These are phyloP conservation scores for Hemicordylus capensis DNA, from an alignment of 2,113 vertebrate genomes.

Conservation along the genomic window DNA sequence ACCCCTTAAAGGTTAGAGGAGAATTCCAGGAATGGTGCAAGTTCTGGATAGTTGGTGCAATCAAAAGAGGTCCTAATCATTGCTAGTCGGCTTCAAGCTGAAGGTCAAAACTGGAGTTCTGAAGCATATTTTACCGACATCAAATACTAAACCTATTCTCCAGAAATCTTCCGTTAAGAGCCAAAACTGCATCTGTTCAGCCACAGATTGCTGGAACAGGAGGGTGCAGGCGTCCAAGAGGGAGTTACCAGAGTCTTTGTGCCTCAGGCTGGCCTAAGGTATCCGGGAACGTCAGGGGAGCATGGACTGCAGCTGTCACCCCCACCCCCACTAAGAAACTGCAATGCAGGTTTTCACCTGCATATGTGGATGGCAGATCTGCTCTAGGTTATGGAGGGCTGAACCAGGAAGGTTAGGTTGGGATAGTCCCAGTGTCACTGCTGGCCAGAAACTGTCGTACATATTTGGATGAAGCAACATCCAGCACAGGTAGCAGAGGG, in stretches of 20 bases:
- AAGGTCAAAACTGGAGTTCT: neutral
- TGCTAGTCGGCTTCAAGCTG: accelerated
- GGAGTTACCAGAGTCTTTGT: neutral
- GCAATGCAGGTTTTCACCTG: neutral
- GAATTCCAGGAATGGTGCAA: accelerated
- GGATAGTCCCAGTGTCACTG: neutral
- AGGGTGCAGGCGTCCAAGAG: conserved; percentile 9
- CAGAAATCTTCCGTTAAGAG: neutral
- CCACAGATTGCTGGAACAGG: neutral
- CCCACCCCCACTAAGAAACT: neutral
- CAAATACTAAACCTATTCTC: neutral
- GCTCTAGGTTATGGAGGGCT: neutral
- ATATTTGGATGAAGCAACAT: neutral
- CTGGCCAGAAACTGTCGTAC: too few species aligned
- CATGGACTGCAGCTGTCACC: neutral
- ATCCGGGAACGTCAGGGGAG: accelerated
- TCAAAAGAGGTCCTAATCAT: neutral
- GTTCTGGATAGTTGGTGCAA: neutral
- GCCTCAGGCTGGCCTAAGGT: neutral
- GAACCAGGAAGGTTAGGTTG: neutral
- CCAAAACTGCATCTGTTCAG: neutral
- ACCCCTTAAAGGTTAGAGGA: neutral
- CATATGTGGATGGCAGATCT: neutral
- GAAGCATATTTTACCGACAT: neutral
- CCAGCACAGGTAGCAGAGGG: neutral